Conservation (phyloP, 2,113 vertebrate species). For the Rhadina sibilatrix region DNA sequence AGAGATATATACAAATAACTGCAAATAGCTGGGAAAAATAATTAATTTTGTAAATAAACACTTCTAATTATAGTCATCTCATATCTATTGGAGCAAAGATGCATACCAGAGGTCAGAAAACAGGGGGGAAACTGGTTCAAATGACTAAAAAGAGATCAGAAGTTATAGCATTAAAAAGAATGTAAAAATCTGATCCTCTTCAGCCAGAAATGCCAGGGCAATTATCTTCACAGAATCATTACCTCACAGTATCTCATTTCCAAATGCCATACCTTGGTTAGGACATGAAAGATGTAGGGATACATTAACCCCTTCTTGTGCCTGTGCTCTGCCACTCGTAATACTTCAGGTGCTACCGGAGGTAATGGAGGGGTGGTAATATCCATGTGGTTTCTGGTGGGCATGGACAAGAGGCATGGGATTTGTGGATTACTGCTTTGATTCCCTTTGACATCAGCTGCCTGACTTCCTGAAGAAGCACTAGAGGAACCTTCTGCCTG, state of each 20-base stretch:
- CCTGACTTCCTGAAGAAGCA: constrained; percentile 78
- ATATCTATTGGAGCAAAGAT: background rate
- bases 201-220: background rate
- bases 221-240: background rate
- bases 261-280: constrained; percentile 84
- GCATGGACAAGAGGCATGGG: constrained; percentile 93
- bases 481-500: constrained; percentile 84
- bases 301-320: constrained; percentile 97
- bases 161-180: background rate
- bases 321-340: constrained; percentile 92
- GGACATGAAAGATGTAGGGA: constrained; percentile 93
- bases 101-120: background rate
- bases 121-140: background rate
- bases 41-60: background rate
- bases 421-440: constrained; percentile 82
- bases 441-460: constrained; percentile 78
- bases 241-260: background rate
- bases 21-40: background rate
- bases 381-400: constrained; percentile 97
- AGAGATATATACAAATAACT: background rate
- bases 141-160: background rate
- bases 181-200: background rate
- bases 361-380: constrained; percentile 93
- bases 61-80: background rate
- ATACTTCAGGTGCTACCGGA: constrained; percentile 88